Conservation (phyloP, 2,797 vertebrate genomes). For the Trichosurus vulpecula region DNA sequence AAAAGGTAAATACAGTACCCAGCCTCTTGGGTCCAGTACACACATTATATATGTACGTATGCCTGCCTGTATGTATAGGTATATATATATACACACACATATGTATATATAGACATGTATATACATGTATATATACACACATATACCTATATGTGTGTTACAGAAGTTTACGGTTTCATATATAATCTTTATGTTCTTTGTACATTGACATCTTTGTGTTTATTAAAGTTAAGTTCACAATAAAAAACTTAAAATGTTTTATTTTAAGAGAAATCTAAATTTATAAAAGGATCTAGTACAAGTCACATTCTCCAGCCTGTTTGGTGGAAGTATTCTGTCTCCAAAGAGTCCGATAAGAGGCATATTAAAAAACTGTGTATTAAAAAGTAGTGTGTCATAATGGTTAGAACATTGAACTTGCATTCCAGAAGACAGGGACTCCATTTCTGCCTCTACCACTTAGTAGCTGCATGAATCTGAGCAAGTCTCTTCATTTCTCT, state of each 20-base stretch:
- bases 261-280: neutral
- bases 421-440: too few relatives aligned
- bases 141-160: neutral
- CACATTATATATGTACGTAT: too few relatives aligned
- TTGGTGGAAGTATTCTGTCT: too few relatives aligned
- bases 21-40: too few relatives aligned
- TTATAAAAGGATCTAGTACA: neutral
- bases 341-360: neutral
- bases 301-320: neutral
- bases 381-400: neutral
- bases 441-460: neutral
- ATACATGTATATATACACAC: too few relatives aligned
- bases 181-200: neutral
- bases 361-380: neutral
- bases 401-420: neutral
- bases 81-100: too few relatives aligned
- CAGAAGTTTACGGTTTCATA: neutral
- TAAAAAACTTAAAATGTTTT: neutral
- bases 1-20: too few relatives aligned
- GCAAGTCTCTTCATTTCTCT: neutral
- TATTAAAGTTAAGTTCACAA: neutral
- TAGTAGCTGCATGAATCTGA: neutral
- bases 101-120: too few relatives aligned
- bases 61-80: too few relatives aligned
- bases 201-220: neutral